Base-by-base conservation (phyloP, 2,113 vertebrate species). In the Barbus barbus region DNA sequence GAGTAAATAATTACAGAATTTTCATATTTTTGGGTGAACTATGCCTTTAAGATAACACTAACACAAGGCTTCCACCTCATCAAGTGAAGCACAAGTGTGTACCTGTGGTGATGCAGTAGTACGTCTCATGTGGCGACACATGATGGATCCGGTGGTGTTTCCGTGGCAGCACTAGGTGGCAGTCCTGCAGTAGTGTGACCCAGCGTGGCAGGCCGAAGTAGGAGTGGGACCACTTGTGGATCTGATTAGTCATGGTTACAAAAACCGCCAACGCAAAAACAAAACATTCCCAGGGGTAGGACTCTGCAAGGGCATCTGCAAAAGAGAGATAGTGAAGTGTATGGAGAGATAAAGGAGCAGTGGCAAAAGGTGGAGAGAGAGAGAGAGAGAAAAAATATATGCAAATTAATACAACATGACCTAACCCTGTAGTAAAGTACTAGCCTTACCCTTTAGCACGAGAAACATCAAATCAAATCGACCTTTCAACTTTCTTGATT, bases 51-150 rank as follows among this genome's bases (percentile, higher is more conserved):
- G 14, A 18, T 28, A 67, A 31, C 8, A 36, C 3, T 36, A 33
- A 67, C 9, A 11, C 33, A n/a, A 69, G 33, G 33, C 65, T 22
- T 69, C 18, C 9, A 20, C 18, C 20, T 69, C 33, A 38, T 38
- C 33, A 36, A 69, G 9, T 3, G 1, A 69, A 69, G 65, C 31
- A 11, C 9, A 9, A 1, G 65, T 69, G 75, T 36, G 33, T 90
- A 95, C 94, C 94, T 90, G 94, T 95, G 11, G 94, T 95, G 61
- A 95, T 94, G 90, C 94, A 94, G 92, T 94, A 94, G 87, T 94
- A 94, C 0, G 94, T 95, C 89, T 94, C 94, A 3, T 95, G 94
- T 1, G 94, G 94, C 3, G 92, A 93, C 36, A 95, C 94, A 1
- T 95, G 94, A 88, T 95, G 94, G 89, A 95, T 94, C 85, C 93